Evolutionary conservation across 2,797 vertebrate genomes (phyloP).

Genomic region (Chanos chanos): DNA sequence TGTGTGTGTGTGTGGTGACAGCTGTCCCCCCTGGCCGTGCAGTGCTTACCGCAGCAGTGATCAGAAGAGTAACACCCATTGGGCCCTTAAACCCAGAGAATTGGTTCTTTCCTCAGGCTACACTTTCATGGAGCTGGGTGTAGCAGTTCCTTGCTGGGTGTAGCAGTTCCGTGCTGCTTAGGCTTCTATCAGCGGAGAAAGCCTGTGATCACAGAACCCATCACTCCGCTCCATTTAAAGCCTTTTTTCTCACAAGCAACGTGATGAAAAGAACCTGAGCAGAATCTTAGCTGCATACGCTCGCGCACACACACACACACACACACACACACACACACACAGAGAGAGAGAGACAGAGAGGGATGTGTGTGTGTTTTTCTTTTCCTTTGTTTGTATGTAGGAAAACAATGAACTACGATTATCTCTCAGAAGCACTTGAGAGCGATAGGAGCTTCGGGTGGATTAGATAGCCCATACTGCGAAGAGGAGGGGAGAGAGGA

Average conservation of each 20-base stretch:
- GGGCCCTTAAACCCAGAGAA: conserved; percentile 25
- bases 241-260: background rate
- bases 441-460: too few species aligned
- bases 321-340: background rate
- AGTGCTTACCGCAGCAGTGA: conserved; percentile 19
- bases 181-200: conserved; percentile 24
- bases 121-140: conserved; percentile 21
- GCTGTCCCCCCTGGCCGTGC: conserved; percentile 21
- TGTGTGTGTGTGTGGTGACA: conserved; percentile 4
- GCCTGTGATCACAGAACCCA: conserved; percentile 16
- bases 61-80: conserved; percentile 19
- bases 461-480: conserved; percentile 61
- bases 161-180: too few species aligned
- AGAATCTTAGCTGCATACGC: background rate
- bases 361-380: too few species aligned
- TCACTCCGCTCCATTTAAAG: background rate
- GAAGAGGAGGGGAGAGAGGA: conserved; percentile 56
- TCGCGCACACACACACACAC: background rate
- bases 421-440: too few species aligned
- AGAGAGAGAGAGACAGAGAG: conserved; percentile 22
- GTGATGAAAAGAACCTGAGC: background rate
- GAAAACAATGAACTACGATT: too few species aligned
- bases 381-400: too few species aligned
- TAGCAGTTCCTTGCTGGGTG: background rate
- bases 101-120: conserved; percentile 22